These are phyloP conservation scores for Lamproptera curius DNA, from an alignment of 2,888 invertebrate genomes.

Conservation along the genomic window DNA sequence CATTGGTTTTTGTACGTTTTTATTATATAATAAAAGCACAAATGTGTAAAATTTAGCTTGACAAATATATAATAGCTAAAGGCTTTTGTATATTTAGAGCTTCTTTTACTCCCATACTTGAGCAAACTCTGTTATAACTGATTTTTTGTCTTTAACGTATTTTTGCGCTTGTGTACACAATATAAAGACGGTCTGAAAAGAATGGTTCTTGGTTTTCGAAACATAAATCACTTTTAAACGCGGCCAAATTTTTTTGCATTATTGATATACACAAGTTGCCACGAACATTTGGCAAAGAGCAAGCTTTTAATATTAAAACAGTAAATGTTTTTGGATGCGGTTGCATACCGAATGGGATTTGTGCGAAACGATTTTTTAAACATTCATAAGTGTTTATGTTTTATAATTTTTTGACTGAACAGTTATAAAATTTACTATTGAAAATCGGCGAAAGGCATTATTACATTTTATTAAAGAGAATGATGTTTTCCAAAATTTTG, in stretches of 20 bases:
- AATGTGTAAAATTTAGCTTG: no score
- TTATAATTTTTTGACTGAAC: neutral
- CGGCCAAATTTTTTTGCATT: slow-evolving; percentile 4
- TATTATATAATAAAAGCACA: no score
- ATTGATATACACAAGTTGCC: slow-evolving; percentile 11
- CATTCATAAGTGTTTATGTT: neutral
- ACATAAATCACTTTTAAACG: slow-evolving; percentile 7
- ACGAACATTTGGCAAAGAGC: slow-evolving; percentile 15
- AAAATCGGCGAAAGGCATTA: neutral
- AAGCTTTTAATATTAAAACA: slow-evolving; percentile 1
- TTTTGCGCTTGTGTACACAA: no score
- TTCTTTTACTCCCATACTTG: no score
- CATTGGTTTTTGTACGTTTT: no score
- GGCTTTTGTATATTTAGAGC: no score
- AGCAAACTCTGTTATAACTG: no score
- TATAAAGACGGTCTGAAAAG: no score
- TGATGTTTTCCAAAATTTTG: no score
- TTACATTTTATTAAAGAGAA: no score
- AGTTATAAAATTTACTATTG: neutral
- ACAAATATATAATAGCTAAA: no score
- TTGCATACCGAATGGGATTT: neutral
- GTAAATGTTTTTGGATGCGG: slow-evolving; percentile 2
- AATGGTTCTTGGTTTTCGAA: slow-evolving; percentile 1
- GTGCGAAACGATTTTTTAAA: neutral
- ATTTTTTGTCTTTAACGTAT: no score